Evolutionary conservation across 2,797 vertebrate species (phyloP).

Genomic region (Iguana delicatissima): DNA sequence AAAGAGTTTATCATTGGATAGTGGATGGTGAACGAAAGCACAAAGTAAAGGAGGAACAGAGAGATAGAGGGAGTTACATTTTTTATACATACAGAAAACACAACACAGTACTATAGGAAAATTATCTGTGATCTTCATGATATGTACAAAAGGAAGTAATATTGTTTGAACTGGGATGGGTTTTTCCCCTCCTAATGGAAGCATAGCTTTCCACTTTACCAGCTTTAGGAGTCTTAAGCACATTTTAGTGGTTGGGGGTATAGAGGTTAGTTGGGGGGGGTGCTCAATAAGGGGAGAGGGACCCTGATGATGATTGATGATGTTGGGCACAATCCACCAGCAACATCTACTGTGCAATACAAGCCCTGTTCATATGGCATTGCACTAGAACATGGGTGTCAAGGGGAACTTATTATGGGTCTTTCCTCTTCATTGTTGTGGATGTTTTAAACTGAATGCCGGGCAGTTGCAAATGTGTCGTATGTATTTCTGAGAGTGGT

Average conservation of each 20-base stretch:
- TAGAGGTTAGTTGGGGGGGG: neutral
- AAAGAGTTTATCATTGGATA: neutral
- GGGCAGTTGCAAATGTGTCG: neutral
- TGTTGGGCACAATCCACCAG: neutral
- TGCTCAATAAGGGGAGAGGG: neutral
- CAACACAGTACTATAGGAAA: neutral
- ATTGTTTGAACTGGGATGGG: neutral
- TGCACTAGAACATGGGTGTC: neutral
- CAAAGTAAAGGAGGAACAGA: neutral
- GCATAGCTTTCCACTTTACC: neutral
- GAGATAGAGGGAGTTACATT: neutral
- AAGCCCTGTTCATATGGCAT: neutral
- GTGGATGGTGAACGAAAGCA: neutral
- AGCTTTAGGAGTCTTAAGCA: neutral
- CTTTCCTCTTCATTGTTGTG: neutral
- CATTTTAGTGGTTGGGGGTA: fast-evolving
- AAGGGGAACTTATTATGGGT: neutral
- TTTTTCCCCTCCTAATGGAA: neutral
- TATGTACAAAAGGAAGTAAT: fast-evolving
- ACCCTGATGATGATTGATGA: neutral
- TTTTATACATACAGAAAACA: neutral
- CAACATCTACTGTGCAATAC: neutral
- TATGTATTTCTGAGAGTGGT: neutral
- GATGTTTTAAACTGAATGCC: neutral
- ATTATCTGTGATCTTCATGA: neutral